Base-by-base conservation (phyloP, 2,797 vertebrate species). In the Sebastes trivittatus region DNA sequence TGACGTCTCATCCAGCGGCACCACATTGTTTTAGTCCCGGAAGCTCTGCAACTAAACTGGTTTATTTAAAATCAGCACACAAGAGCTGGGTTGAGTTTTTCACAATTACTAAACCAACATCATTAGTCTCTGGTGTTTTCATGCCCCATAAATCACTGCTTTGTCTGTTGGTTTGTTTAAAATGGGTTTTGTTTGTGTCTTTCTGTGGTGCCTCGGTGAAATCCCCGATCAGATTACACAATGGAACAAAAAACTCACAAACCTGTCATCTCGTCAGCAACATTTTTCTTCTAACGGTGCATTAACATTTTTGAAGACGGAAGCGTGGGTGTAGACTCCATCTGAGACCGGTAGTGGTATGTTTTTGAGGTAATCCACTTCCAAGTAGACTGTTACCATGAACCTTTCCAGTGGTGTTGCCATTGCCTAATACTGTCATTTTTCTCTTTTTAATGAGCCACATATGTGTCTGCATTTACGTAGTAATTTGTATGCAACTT, bases 311-410 rank as follows among this genome's bases (percentile, higher is more conserved):
- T 72, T 65, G 29, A 4, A 42, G 75, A 75, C 77, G 84, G 88
- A 91, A 85, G 82, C 82, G 91, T 84, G 78, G 86, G 84, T 88
- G 85, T 67, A 23, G 46, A 54, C 55, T 71, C 25, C 60, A 78
- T 77, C 25, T 0, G 60, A 77, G n/a, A 76, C 77, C 58, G 76
- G 71, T 68, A 72, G 77, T 82, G 80, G 81, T 84, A 6, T 72
- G 38, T 63, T 77, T 85, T 85, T 79, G 74, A 82, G 56, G 73
- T 79, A 2, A 82, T 75, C 42, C 59, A 68, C 68, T 65, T 65
- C 13, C 11, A 34, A 34, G 56, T 63, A 30, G 25, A 20, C 6
- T 18, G 32, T 23, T 63, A 9, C 36, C 36, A 11, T 13, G 7
- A 65, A 27, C 25, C 23, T 82, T 70, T 82, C 8, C 63, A 58